Evolutionary conservation across 2,888 invertebrate genomes (phyloP).

Genomic region (Heliconius aoede): DNA sequence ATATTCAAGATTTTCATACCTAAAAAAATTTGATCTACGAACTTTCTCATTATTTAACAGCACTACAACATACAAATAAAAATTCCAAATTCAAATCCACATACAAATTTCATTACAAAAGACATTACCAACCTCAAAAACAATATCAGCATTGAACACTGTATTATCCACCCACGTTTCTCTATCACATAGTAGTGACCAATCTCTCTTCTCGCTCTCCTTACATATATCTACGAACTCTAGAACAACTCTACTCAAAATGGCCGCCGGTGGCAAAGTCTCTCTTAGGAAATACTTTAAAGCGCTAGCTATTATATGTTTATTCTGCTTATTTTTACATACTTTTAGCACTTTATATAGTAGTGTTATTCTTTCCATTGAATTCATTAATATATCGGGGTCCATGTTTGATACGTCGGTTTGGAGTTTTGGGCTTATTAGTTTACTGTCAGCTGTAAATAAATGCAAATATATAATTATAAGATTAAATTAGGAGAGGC

Average conservation of each 20-base stretch:
- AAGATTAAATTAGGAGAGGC: too few relatives aligned
- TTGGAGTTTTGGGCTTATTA: conserved; percentile 69
- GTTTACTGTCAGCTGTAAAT: conserved; percentile 72
- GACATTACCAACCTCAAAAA: neutral
- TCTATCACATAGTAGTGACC: conserved; percentile 60
- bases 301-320: conserved; percentile 58
- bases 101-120: neutral
- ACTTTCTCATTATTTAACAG: neutral
- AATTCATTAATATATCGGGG: conserved; percentile 76
- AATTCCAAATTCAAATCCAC: neutral
- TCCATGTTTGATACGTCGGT: conserved; percentile 79
- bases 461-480: neutral
- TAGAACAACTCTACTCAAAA: conserved; percentile 75
- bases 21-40: too few relatives aligned
- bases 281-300: conserved; percentile 74
- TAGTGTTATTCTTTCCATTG: conserved; percentile 76
- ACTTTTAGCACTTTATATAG: conserved; percentile 70
- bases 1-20: too few relatives aligned
- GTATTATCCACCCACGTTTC: conserved; percentile 74
- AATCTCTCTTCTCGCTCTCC: conserved; percentile 61
- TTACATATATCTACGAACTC: conserved; percentile 77
- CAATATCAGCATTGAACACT: conserved; percentile 88
- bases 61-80: neutral
- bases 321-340: conserved; percentile 57
- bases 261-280: conserved; percentile 77